Evolutionary conservation across 1,140 invertebrate genomes (phyloP).

Genomic region (Acromyrmex echinatior): DNA sequence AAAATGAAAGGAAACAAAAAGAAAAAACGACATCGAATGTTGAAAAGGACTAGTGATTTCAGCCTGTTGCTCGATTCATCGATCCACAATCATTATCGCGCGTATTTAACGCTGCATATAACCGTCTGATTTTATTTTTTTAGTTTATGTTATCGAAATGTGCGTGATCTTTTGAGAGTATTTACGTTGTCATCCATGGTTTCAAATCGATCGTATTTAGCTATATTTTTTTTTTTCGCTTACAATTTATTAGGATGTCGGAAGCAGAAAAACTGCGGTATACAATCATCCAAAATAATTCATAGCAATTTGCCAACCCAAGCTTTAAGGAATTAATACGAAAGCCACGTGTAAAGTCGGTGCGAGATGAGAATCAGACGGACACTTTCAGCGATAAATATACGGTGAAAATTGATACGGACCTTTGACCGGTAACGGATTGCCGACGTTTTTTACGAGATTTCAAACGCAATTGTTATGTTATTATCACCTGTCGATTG

Average conservation of each 20-base stretch:
- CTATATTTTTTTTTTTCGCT: neutral
- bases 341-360: neutral
- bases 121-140: neutral
- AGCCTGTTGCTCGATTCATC: conserved; percentile 21
- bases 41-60: conserved; percentile 6
- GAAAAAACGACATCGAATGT: conserved; percentile 12
- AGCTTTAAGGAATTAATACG: too few species aligned
- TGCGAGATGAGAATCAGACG: conserved; percentile 21
- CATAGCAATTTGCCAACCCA: neutral
- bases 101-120: conserved; percentile 10
- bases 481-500: conserved; percentile 49
- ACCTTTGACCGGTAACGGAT: conserved; percentile 35
- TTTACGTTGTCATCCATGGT: neutral
- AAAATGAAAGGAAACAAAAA: conserved; percentile 11
- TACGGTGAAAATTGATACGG: neutral
- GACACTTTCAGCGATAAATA: conserved; percentile 33
- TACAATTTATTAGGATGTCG: neutral
- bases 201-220: neutral
- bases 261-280: neutral
- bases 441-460: conserved; percentile 44
- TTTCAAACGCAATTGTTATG: conserved; percentile 41
- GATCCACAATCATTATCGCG: conserved; percentile 24
- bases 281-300: conserved; percentile 1
- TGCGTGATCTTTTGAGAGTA: neutral
- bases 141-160: too few species aligned